Conservation (phyloP, 1,140 invertebrate species). For the Scylla paramamosain region DNA sequence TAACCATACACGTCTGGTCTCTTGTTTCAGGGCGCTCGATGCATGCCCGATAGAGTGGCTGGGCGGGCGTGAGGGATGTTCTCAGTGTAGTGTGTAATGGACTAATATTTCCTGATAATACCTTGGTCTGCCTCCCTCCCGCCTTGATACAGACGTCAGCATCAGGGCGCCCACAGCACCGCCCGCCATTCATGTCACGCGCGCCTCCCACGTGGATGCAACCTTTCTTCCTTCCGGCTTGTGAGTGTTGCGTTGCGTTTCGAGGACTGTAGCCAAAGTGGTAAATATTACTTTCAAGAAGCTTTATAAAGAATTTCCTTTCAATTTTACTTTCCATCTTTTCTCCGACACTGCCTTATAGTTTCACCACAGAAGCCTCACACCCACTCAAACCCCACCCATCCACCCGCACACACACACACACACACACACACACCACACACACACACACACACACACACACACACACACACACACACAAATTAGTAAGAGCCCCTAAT, state of each 20-base stretch:
- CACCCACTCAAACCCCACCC: too few species aligned
- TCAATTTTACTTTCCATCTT: not conserved
- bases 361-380: too few species aligned
- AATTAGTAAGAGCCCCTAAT: too few species aligned
- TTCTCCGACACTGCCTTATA: not conserved
- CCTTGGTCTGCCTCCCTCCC: not conserved
- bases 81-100: constrained; percentile 38
- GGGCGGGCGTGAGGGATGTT: constrained; percentile 9
- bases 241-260: not conserved
- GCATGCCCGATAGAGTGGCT: not conserved
- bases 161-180: not conserved
- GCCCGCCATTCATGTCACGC: not conserved
- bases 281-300: not conserved
- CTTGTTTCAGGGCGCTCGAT: not conserved
- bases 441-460: too few species aligned
- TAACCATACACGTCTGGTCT: constrained; percentile 1
- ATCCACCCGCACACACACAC: too few species aligned
- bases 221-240: not conserved
- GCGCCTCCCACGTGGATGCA: not conserved
- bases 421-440: not conserved
- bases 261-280: not conserved
- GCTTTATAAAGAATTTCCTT: not conserved
- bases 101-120: constrained; percentile 47
- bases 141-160: constrained; percentile 1
- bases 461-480: too few species aligned